phyloP scores from a whole-genome alignment of 1,140 invertebrate genomes.

The Panagrolaimus sp. region DNA sequence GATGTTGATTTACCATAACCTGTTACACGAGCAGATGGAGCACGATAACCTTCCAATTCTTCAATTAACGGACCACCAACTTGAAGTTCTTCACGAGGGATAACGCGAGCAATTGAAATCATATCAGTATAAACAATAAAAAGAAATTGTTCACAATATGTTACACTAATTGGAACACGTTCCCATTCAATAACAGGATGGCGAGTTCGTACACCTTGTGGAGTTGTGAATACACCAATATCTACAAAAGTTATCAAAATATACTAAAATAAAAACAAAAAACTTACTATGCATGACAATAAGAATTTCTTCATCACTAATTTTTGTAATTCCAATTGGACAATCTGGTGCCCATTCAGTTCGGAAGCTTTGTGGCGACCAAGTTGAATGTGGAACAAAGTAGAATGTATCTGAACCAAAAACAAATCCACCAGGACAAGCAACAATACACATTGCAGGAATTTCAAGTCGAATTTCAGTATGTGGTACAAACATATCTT shows the following conservation, averaged over 20 bases:
- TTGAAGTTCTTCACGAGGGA: neutral
- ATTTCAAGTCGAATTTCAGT: constrained; percentile 2
- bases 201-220: constrained; percentile 1
- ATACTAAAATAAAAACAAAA: neutral
- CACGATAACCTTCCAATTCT: constrained; percentile 4
- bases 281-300: constrained; percentile 3
- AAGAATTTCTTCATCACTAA: constrained; percentile 15
- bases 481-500: neutral
- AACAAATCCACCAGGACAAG: constrained; percentile 12
- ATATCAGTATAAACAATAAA: constrained; percentile 13
- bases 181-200: constrained; percentile 1
- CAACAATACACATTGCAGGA: constrained; percentile 15
- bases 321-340: neutral
- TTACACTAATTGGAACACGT: constrained; percentile 10
- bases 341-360: constrained; percentile 7
- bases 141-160: neutral
- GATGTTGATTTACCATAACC: neutral
- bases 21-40: constrained; percentile 1
- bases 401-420: neutral
- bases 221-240: constrained; percentile 6
- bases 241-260: neutral
- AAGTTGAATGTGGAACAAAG: neutral
- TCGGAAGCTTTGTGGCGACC: constrained; percentile 2
- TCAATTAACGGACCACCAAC: neutral
- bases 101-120: neutral